phyloP scores from a whole-genome alignment of 1,140 invertebrate species.

The Drosophila chauvacae region DNA sequence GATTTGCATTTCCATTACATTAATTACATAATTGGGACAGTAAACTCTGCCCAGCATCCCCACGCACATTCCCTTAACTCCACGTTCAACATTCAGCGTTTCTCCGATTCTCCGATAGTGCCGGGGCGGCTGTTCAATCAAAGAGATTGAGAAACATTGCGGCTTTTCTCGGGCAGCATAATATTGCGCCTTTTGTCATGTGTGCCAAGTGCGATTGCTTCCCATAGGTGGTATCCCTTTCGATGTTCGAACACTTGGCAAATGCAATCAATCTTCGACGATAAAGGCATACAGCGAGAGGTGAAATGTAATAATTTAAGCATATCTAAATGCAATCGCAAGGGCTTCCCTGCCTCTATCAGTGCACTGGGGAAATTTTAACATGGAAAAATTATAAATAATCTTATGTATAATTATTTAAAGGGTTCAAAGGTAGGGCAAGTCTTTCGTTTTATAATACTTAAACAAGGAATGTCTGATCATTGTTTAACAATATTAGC shows the following conservation, averaged over 20 bases:
- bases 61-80: background rate
- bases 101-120: conserved; percentile 4
- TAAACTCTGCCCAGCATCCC: background rate
- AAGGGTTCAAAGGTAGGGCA: no score
- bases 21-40: conserved; percentile 43
- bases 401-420: background rate
- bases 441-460: no score
- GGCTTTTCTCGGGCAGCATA: conserved; percentile 21
- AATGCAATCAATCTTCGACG: conserved; percentile 71
- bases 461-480: no score
- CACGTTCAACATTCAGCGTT: background rate
- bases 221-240: conserved; percentile 21
- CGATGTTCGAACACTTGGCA: conserved; percentile 37
- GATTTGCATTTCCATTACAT: conserved; percentile 45
- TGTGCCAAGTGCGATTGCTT: conserved; percentile 35
- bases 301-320: conserved; percentile 74
- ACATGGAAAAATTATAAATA: background rate
- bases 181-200: conserved; percentile 21
- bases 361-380: background rate
- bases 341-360: background rate
- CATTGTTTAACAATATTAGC: no score
- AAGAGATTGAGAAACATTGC: conserved; percentile 29
- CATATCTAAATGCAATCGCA: conserved; percentile 66
- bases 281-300: conserved; percentile 57
- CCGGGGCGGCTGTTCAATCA: conserved; percentile 27